phyloP scores from a whole-genome alignment of 1,140 invertebrate species.

The Wasmannia auropunctata region DNA sequence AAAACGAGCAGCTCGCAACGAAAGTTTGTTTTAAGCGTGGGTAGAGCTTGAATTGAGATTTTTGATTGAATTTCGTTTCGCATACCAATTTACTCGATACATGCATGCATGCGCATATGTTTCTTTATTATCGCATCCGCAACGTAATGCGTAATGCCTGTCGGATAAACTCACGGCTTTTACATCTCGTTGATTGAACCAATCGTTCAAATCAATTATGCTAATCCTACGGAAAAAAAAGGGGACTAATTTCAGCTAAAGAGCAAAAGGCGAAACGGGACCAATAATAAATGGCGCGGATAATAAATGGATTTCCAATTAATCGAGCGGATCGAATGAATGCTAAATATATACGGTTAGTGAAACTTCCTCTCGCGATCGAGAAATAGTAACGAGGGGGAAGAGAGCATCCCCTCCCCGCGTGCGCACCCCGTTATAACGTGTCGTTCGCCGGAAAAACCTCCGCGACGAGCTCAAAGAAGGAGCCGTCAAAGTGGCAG shows the following conservation, averaged over 20 bases:
- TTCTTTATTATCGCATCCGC: neutral
- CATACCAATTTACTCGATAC: neutral
- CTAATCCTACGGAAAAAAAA: neutral
- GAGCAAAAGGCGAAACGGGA: neutral
- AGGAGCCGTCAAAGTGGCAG: slow-evolving; percentile 53
- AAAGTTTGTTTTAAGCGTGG: slow-evolving; percentile 23
- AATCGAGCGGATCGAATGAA: slow-evolving; percentile 40
- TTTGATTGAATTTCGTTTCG: slow-evolving; percentile 27
- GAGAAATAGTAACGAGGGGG: neutral
- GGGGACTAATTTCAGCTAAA: neutral
- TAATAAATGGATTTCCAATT: slow-evolving; percentile 37
- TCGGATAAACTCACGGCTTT: neutral
- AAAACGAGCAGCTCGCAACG: neutral
- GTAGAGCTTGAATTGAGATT: slow-evolving; percentile 5
- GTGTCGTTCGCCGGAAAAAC: slow-evolving; percentile 19
- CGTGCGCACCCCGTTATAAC: neutral
- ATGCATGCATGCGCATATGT: neutral
- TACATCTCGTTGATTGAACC: neutral
- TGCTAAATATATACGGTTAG: neutral
- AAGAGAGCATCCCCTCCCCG: no score
- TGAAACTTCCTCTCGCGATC: neutral
- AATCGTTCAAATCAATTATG: slow-evolving; percentile 27
- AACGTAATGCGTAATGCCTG: neutral
- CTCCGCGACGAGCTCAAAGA: slow-evolving; percentile 33
- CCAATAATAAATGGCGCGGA: slow-evolving; percentile 32